Conservation (phyloP, 2,797 vertebrate species). For the Megalops cyprinoides region DNA sequence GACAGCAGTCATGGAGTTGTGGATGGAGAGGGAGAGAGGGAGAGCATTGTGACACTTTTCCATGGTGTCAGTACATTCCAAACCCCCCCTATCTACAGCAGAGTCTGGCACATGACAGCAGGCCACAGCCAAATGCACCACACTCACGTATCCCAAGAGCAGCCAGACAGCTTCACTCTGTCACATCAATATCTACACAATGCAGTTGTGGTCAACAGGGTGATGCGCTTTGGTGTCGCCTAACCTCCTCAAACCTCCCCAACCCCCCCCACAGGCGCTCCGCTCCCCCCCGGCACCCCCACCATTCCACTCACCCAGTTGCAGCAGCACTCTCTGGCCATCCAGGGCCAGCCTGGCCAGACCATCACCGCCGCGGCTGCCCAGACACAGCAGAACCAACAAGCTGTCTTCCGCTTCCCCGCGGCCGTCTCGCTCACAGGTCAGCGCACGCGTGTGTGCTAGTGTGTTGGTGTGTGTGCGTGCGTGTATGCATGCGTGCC, state of each 20-base stretch:
- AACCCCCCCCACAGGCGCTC: conserved; percentile 73
- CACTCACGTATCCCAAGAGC: no score
- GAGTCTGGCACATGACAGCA: conserved; percentile 67
- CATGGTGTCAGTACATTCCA: no score
- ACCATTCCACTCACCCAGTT: conserved; percentile 81
- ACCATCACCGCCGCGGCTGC: conserved; percentile 55
- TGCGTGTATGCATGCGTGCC: conserved; percentile 12
- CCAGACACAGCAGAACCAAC: conserved; percentile 70
- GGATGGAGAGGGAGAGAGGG: no score
- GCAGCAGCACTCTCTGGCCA: conserved; percentile 78
- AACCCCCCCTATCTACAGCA: conserved; percentile 48
- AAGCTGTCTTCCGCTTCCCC: conserved; percentile 82
- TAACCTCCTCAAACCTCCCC: conserved; percentile 47
- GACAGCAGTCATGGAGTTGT: no score
- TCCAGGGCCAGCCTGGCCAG: conserved; percentile 78
- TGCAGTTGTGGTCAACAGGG: no score
- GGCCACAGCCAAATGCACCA: conserved; percentile 60
- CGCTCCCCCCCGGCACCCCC: conserved; percentile 78
- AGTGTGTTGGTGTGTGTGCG: not conserved
- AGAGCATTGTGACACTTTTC: no score
- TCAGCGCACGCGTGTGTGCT: conserved; percentile 25
- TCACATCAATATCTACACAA: no score
- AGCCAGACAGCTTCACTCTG: no score
- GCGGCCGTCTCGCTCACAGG: conserved; percentile 79
- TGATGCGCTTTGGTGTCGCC: conserved; percentile 14